Conservation (phyloP, 2,797 vertebrate species). For the Chrysolophus pictus region DNA sequence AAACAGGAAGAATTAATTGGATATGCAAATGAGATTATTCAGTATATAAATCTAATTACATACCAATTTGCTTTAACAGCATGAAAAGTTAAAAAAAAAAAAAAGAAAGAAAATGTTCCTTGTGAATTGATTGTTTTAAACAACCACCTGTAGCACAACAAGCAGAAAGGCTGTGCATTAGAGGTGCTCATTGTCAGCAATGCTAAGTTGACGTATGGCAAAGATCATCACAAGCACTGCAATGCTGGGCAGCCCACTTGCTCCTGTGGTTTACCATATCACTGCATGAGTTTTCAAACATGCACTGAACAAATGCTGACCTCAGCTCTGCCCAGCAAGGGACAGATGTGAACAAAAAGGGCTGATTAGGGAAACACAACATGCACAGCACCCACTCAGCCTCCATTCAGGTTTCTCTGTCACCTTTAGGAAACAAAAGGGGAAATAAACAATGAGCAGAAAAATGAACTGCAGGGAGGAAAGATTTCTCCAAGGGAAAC, state of each 20-base stretch:
- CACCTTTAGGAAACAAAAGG: neutral
- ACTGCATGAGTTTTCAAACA: neutral
- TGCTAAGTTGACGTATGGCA: neutral
- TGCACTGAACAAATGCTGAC: neutral
- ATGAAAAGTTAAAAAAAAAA: constrained; percentile 75
- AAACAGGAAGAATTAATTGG: constrained; percentile 87
- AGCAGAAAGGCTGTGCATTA: constrained; percentile 32
- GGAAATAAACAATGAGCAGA: constrained; percentile 13
- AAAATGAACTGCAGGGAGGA: neutral
- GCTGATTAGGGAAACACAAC: neutral
- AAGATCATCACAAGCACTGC: neutral
- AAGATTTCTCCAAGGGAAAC: neutral
- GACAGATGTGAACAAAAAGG: neutral
- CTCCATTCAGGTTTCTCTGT: neutral
- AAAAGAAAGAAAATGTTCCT: constrained; percentile 69
- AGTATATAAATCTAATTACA: constrained; percentile 88
- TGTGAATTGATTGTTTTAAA: constrained; percentile 77
- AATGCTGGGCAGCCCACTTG: neutral
- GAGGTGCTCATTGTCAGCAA: neutral
- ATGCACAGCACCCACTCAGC: fast-evolving
- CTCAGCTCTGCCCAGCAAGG: neutral
- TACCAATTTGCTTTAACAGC: constrained; percentile 83
- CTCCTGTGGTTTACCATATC: neutral
- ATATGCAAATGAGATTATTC: constrained; percentile 88
- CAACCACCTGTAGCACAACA: constrained; percentile 76